Percentiles rank a stretch among this genome's conserved stretches.
phyloP scores from a whole-genome alignment of 2,888 invertebrate genomes.

The Scaptodrosophila latifasciaeformis region DNA sequence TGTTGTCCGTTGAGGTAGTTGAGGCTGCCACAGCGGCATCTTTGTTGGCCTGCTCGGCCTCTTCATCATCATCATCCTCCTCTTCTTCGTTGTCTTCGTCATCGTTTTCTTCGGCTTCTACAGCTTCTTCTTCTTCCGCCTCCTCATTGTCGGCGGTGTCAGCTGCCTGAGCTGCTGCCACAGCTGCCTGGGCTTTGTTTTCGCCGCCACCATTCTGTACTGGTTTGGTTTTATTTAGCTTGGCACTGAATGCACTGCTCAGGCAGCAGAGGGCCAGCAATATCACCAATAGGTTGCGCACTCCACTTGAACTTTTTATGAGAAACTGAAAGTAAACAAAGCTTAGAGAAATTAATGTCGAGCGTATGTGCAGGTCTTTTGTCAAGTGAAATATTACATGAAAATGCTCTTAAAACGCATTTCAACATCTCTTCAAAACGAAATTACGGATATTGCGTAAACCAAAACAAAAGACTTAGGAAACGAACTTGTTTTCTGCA shows the following conservation, averaged over 20 bases:
- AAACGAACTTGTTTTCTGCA: conserved; percentile 46
- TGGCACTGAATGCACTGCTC: conserved; percentile 47
- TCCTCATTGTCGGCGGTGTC: conserved; percentile 28
- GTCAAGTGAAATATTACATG: conserved; percentile 36
- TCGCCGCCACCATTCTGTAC: conserved; percentile 30
- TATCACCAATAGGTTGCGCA: conserved; percentile 47
- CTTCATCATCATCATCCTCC: conserved; percentile 26
- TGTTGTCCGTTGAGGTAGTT: conserved; percentile 23
- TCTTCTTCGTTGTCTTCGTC: conserved; percentile 27
- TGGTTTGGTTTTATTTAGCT: conserved; percentile 48
- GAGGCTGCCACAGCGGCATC: conserved; percentile 22
- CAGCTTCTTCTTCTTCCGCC: conserved; percentile 27
- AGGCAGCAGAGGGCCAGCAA: conserved; percentile 50
- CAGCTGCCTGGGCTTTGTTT: conserved; percentile 29
- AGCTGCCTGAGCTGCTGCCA: conserved; percentile 9
- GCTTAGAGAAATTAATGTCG: conserved; percentile 42
- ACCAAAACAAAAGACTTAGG: conserved; percentile 50
- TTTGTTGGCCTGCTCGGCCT: conserved; percentile 32
- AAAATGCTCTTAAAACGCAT: conserved; percentile 32
- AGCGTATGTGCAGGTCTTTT: background rate
- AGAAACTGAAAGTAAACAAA: conserved; percentile 58
- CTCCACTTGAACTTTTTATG: conserved; percentile 52
- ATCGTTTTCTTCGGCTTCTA: conserved; percentile 27
- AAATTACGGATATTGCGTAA: conserved; percentile 52
- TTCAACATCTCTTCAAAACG: conserved; percentile 53